Base-by-base conservation (phyloP, 1,140 invertebrate genomes). In the Phymorhynchus buccinoides region DNA sequence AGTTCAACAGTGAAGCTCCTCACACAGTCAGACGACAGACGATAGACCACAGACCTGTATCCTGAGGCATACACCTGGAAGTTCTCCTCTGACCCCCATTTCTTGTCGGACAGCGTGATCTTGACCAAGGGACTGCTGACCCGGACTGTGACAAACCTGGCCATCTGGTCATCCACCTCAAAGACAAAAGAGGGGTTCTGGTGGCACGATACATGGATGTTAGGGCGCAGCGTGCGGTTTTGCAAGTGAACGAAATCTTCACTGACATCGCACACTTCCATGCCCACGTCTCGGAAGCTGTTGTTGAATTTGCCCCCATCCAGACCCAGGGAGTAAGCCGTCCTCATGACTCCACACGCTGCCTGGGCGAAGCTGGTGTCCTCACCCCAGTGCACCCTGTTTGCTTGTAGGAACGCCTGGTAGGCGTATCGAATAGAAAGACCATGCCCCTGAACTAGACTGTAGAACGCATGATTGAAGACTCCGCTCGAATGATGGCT, bases 301-400 rank as follows among this genome's bases (percentile, higher is more conserved):
- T 79, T 6, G 12, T n/a, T 3, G 35, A 88, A 41, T 1, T 27
- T 3, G 9, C 48, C 37, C 66, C 66, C 1, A 3, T 42, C 35
- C 62, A 41, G 82, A 0, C 88, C 87, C 27, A 87, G 85, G 44
- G 88, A 87, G 52, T 88, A 88, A 35, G 87, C 88, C 27, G 89
- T 82, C 66, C 88, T 89, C 62, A 86, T 80, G 35, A 90, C 48
- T 16, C 86, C 90, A 83, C 90, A 90, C 27, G 85, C 88, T 0
- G 62, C 89, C 9, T 82, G 66, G 12, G 18, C 44, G 68, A 88
- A 90, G 42, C 77, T 84, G 6, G 78, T 81, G 12, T 56, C 71
- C n/a, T 77, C 75, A 41, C 83, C 56, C 90, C 90, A 90, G 73
- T 89, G 90, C 37, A 89, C 86, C 27, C 84, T 48, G 85, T 89